Evolutionary conservation across 2,797 vertebrate genomes (phyloP).

Genomic region (Triplophysa yarkandensis): DNA sequence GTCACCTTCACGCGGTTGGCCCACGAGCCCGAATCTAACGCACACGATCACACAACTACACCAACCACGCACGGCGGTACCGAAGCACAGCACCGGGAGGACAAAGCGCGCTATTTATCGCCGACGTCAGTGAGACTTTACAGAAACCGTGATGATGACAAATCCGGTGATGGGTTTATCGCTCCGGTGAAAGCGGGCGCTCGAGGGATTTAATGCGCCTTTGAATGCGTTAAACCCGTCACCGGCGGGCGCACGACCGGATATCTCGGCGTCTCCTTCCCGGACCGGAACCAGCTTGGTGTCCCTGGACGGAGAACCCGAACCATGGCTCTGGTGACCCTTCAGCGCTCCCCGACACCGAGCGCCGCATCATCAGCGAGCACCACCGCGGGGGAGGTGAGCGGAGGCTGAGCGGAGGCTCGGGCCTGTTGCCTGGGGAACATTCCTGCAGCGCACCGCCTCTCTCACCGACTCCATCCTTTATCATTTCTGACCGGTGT

Average conservation of each 20-base stretch:
- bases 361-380: conserved; percentile 92
- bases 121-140: conserved; percentile 38
- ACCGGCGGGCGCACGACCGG: conserved; percentile 57
- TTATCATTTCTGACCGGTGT: background rate
- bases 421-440: conserved; percentile 20
- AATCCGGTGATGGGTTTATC: conserved; percentile 58
- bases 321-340: conserved; percentile 91
- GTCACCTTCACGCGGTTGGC: conserved; percentile 55
- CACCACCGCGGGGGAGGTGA: conserved; percentile 88
- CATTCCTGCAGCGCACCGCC: background rate
- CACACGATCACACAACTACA: conserved; percentile 42
- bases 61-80: conserved; percentile 39
- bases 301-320: conserved; percentile 34
- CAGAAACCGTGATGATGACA: conserved; percentile 42
- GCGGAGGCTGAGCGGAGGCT: conserved; percentile 46
- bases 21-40: conserved; percentile 43
- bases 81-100: conserved; percentile 19
- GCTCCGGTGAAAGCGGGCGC: conserved; percentile 55
- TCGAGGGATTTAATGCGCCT: conserved; percentile 66
- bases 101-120: conserved; percentile 30
- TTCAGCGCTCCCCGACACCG: conserved; percentile 95
- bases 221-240: conserved; percentile 58
- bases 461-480: background rate
- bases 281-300: conserved; percentile 34
- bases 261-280: conserved; percentile 68